Evolutionary conservation across 2,797 vertebrate species (phyloP), one percentile per base, ranked within the genome.

Genomic region (Anniella stebbinsi): DNA sequence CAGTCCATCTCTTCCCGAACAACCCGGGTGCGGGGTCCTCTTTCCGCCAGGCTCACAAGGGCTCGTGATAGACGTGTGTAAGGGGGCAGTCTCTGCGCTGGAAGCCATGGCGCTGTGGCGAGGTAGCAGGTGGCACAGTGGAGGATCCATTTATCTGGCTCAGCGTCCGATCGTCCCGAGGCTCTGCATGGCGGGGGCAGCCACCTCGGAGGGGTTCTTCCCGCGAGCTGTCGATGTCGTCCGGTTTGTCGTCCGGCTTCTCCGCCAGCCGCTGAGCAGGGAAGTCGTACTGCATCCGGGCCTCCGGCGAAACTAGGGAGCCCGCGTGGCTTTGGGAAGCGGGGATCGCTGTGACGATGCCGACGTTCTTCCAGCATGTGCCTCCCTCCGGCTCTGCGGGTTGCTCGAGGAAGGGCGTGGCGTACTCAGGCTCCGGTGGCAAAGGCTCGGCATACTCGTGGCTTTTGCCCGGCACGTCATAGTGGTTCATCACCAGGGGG

Each of bases 401-500:
- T 90, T 93, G 97, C 54, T 98, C 98, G 0, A 93, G 51, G 93
- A 98, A 98, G 0, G 98, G 98, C 0, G 97, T 98, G 86, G 98
- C 98, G 0, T 98, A 98, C 90, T 98, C 98, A 0, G 98, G 98
- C 94, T 98, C 98, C 0, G 97, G 97, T 0, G 97, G 97, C 87
- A 98, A 97, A 0, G 98, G 98, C 93, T 98, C 97, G 0, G 98
- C 97, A 0, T 99, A 98, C 88, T 98, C 98, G 0, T 98, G 97
- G 70, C 97, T 89, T 88, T 95, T 95, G 12, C 97, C 97, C 0
- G 98, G 98, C 1, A 97, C 95, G 45, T 98, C 97, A 0, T 99
- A 98, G 92, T 98, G 98, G 94, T 91, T 97, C 90, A 97, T 86
- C 67, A 97, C 93, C 90, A 98, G 98, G 0, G 98, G 98, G 88